Evolutionary conservation across 1,140 invertebrate genomes (phyloP), one percentile per base, ranked within the genome.

Genomic region (Lepidurus apus): DNA sequence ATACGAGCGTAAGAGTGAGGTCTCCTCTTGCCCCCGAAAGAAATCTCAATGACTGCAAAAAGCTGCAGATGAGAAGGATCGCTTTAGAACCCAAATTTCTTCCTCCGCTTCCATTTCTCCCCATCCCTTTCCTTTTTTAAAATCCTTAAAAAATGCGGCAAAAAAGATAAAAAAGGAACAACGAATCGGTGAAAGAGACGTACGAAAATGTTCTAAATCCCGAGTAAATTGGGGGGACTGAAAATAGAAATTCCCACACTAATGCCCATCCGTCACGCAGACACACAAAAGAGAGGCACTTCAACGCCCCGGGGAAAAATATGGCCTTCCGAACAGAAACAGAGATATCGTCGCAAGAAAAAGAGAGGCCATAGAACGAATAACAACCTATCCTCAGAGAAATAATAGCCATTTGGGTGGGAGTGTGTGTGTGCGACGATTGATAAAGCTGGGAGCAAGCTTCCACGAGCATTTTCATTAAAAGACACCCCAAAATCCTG

Each of bases 51-150:
- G 34, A 34, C 34, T 4, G 4, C 34, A 65, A 65, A 65, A 65
- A 65, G 53, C 53, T 65, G 53, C 53, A 21, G 53, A 65, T 65
- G 53, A 65, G 53, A 47, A 47, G 45, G 45, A 65, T 65, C 53
- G 53, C 17, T 65, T 65, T 21, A 65, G 21, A 17, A 13, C 53
- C 21, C 53, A 65, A 65, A 21, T 21, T 65, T 9, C 53, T 65
- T 65, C 21, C 53, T 21, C 13, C 53, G 53, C 9, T 65, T n/a
- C n/a, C 53, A 65, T 65, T 65, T 65, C 53, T 21, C 53, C 21
- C 53, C 4, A 65, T 65, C 21, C 8, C 53, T 21, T 65, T 65
- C 21, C 9, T n/a, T 13, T 65, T 21, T 13, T n/a, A 65, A 65
- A 65, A 65, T 21, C 5, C 6, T 4, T n/a, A 17, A 65, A 21